Evolutionary conservation across 2,888 invertebrate species (phyloP).

Genomic region (Sceliomorpha sp.): DNA sequence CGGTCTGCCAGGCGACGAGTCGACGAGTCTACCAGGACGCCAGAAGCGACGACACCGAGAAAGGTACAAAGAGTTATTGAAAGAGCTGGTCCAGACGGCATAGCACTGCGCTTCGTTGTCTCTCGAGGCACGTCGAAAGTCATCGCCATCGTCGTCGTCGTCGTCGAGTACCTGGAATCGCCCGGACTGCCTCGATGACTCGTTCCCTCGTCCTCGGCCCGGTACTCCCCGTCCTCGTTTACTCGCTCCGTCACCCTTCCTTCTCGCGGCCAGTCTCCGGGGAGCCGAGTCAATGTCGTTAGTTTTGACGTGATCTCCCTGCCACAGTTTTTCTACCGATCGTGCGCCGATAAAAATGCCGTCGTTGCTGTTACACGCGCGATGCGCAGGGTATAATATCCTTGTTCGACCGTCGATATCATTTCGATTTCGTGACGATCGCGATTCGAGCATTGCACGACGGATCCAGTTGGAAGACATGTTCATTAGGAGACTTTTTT

Average conservation of each 20-base stretch:
- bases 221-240: conserved; percentile 39
- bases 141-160: conserved; percentile 37
- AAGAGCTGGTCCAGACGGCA: conserved; percentile 67
- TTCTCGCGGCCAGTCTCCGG: conserved; percentile 61
- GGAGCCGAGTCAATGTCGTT: conserved; percentile 70
- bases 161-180: conserved; percentile 72
- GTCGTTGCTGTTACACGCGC: conserved; percentile 38
- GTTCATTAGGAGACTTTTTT: neutral
- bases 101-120: conserved; percentile 74
- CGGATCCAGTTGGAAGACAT: conserved; percentile 10
- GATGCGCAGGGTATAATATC: conserved; percentile 25
- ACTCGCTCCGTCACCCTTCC: conserved; percentile 14
- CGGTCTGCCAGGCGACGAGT: conserved; percentile 2
- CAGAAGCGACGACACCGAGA: conserved; percentile 43
- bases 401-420: neutral
- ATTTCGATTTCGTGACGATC: neutral
- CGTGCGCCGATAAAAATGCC: conserved; percentile 37
- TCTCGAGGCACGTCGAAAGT: conserved; percentile 76
- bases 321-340: conserved; percentile 51
- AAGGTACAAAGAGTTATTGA: conserved; percentile 64
- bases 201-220: conserved; percentile 68
- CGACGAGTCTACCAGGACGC: conserved; percentile 8
- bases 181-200: conserved; percentile 71
- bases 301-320: conserved; percentile 67
- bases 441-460: conserved; percentile 1